Conservation (phyloP, 1,140 invertebrate species). For the Phymastichus coffea region DNA sequence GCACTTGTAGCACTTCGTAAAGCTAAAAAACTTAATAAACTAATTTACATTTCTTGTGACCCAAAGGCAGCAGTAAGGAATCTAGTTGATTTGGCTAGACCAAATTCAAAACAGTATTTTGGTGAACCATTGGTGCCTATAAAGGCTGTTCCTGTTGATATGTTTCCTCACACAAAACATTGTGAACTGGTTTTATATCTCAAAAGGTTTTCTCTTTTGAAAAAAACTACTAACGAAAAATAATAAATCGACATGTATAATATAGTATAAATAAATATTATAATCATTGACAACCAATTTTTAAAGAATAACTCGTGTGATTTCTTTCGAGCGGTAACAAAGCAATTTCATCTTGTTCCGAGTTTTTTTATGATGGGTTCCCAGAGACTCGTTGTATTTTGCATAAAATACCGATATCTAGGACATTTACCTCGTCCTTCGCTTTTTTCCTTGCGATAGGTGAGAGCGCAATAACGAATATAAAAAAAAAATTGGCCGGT, state of each 20-base stretch:
- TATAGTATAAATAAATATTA: conserved; percentile 3
- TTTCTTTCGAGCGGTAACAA: too few species aligned
- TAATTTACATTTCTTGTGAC: conserved; percentile 93
- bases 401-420: conserved; percentile 8
- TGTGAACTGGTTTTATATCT: conserved; percentile 86
- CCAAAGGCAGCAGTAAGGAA: conserved; percentile 82
- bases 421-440: conserved; percentile 8
- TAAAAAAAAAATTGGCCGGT: not conserved
- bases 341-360: too few species aligned
- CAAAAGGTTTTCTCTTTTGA: conserved; percentile 59
- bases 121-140: conserved; percentile 81
- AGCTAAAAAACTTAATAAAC: conserved; percentile 69
- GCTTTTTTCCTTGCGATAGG: not conserved
- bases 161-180: conserved; percentile 92
- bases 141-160: conserved; percentile 83
- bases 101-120: conserved; percentile 76
- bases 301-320: too few species aligned
- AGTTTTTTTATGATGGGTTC: too few species aligned
- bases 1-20: conserved; percentile 78
- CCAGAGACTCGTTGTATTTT: too few species aligned
- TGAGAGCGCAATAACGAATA: conserved; percentile 3
- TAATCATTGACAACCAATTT: too few species aligned
- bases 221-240: conserved; percentile 12
- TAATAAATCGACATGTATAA: not conserved
- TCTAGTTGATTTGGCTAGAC: conserved; percentile 82